Percentiles rank a stretch among this genome's conserved stretches.
These are phyloP conservation scores for Xanthia togata DNA, from an alignment of 2,888 invertebrate species.

Conservation along the genomic window DNA sequence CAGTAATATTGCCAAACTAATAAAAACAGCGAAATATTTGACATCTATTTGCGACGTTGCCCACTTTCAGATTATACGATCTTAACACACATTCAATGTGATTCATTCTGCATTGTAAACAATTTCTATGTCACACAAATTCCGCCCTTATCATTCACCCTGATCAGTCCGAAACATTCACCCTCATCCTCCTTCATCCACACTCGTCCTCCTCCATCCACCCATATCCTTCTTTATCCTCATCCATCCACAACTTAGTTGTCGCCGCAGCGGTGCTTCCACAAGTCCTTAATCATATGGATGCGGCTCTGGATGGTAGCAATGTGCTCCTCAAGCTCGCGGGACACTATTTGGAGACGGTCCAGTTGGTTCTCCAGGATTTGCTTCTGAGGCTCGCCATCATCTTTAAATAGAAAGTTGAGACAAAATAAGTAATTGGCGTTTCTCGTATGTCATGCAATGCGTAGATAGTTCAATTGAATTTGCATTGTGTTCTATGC, in stretches of 20 bases:
- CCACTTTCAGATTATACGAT: too few species aligned
- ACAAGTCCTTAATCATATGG: conserved; percentile 61
- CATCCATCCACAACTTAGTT: conserved; percentile 32
- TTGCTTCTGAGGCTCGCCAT: conserved; percentile 22
- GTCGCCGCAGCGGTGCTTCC: conserved; percentile 61
- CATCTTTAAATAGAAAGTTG: neutral
- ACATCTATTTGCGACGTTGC: too few species aligned
- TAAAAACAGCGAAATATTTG: too few species aligned
- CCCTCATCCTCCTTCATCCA: neutral
- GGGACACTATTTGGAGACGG: conserved; percentile 48
- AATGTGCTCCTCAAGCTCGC: conserved; percentile 55
- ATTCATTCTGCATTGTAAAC: neutral
- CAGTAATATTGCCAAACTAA: too few species aligned
- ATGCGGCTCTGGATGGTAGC: conserved; percentile 58
- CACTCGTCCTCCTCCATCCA: neutral
- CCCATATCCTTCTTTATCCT: neutral
- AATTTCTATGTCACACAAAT: conserved; percentile 14
- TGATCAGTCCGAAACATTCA: conserved; percentile 16
- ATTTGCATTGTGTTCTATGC: neutral
- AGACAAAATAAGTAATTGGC: neutral
- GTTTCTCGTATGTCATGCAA: neutral
- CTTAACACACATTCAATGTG: conserved; percentile 16
- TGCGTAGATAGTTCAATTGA: neutral
- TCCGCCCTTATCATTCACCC: conserved; percentile 12
- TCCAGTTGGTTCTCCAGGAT: conserved; percentile 40